Percentiles rank a stretch among this genome's conserved stretches.
Conservation (phyloP, 2,797 vertebrate genomes). For the Halcyon badia region DNA sequence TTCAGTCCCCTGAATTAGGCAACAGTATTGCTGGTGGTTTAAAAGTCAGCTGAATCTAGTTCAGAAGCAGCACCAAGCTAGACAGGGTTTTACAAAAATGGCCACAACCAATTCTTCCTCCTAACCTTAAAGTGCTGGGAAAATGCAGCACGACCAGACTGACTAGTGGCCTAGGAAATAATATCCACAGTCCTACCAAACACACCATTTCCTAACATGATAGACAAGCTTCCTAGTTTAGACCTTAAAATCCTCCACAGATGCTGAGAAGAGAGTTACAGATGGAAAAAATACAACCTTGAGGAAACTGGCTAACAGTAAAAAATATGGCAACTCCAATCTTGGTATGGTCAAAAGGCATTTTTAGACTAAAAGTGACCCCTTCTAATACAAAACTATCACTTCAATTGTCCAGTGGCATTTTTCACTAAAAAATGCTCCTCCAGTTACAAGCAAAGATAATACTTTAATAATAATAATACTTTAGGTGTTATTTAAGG, state of each 20-base stretch:
- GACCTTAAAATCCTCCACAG: neutral
- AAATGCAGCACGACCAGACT: neutral
- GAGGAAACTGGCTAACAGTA: neutral
- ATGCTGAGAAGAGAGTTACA: neutral
- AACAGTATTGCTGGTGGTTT: constrained; percentile 10
- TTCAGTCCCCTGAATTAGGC: neutral
- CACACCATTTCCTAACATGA: neutral
- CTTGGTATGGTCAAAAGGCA: neutral
- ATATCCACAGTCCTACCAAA: neutral
- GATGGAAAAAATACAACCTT: neutral
- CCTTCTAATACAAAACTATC: neutral
- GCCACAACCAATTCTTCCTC: neutral
- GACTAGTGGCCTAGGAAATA: neutral
- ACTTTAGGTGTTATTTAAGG: neutral
- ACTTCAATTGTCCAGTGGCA: neutral
- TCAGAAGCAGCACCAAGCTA: neutral
- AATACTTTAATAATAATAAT: neutral
- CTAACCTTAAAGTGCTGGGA: neutral
- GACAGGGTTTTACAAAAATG: neutral
- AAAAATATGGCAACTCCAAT: neutral
- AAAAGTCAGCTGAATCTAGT: neutral
- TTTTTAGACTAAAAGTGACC: neutral
- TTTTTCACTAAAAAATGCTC: neutral
- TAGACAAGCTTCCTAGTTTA: neutral
- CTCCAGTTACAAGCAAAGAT: neutral